These are phyloP conservation scores for Potorous gilbertii DNA, from an alignment of 2,797 vertebrate species.

Conservation along the genomic window DNA sequence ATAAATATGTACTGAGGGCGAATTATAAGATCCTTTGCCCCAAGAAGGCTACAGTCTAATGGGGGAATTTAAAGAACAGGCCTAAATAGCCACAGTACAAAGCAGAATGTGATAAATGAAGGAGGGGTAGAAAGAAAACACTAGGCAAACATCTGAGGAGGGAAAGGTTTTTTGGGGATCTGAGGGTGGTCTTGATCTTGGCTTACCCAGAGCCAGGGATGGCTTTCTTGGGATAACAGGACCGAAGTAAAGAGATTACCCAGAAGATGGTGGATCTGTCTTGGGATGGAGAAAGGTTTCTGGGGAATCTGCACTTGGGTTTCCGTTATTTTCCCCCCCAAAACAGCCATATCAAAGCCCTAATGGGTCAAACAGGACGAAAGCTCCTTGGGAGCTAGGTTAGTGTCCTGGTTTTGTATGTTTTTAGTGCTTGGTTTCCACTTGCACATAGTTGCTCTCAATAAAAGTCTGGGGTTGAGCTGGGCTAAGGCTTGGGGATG, in stretches of 20 bases:
- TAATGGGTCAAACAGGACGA: neutral
- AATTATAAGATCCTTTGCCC: neutral
- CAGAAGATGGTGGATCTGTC: neutral
- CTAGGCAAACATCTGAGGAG: neutral
- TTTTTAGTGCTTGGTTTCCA: neutral
- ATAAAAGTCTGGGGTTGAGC: neutral
- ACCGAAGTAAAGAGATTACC: neutral
- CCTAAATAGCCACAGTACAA: neutral
- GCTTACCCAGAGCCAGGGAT: neutral
- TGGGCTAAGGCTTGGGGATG: neutral
- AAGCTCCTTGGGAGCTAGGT: neutral
- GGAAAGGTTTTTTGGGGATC: neutral
- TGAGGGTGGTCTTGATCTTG: neutral
- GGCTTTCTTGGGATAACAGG: neutral
- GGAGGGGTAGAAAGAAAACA: neutral
- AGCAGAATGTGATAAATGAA: neutral
- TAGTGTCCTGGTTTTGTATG: neutral
- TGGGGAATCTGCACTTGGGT: neutral
- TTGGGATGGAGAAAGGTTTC: neutral
- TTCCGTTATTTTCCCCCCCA: too few species aligned
- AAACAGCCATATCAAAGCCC: neutral
- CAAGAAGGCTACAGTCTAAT: neutral
- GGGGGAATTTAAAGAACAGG: neutral
- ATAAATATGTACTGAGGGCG: neutral
- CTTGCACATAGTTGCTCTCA: neutral